These are phyloP conservation scores for Drosophila mercatorum DNA, from an alignment of 2,888 invertebrate species.

Conservation along the genomic window DNA sequence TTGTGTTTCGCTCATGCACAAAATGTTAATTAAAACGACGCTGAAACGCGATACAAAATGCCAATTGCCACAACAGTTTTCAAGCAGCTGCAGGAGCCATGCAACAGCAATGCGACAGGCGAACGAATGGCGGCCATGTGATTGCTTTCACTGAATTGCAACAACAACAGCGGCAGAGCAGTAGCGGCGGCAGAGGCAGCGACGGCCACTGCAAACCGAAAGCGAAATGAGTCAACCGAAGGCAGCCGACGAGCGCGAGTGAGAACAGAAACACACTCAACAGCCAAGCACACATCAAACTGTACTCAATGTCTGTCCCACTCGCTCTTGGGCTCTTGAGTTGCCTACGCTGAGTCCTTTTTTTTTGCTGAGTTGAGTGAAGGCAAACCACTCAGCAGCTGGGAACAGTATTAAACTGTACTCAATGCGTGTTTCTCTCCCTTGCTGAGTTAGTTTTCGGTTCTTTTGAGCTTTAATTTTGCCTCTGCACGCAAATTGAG, in stretches of 20 bases:
- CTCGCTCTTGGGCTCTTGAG: conserved; percentile 26
- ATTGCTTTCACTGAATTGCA: conserved; percentile 56
- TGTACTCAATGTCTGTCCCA: conserved; percentile 2
- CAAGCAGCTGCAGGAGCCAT: conserved; percentile 17
- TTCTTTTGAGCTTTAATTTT: conserved; percentile 10
- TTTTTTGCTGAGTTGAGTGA: conserved; percentile 8
- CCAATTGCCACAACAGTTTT: conserved; percentile 26
- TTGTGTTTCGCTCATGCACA: conserved; percentile 32
- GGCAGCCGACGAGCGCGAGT: background rate
- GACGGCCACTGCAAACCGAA: conserved; percentile 39
- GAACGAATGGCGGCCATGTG: conserved; percentile 71
- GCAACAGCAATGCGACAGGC: conserved; percentile 54
- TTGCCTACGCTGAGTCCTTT: conserved; percentile 21
- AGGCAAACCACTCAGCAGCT: conserved; percentile 10
- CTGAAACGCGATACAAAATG: conserved; percentile 19
- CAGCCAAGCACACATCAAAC: conserved; percentile 23
- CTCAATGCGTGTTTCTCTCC: background rate
- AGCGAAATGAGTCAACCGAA: conserved; percentile 24
- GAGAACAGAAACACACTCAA: conserved; percentile 12
- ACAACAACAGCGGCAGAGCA: conserved; percentile 13
- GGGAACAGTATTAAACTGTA: conserved; percentile 25
- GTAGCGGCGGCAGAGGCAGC: background rate
- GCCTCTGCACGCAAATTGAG: conserved; percentile 16
- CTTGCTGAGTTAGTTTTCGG: background rate
- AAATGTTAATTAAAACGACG: conserved; percentile 56